A percentile compares a stretch with the other conserved stretches of the same genome.
Evolutionary conservation across 1,140 invertebrate genomes (phyloP).

Genomic region (Drosophila kikkawai): DNA sequence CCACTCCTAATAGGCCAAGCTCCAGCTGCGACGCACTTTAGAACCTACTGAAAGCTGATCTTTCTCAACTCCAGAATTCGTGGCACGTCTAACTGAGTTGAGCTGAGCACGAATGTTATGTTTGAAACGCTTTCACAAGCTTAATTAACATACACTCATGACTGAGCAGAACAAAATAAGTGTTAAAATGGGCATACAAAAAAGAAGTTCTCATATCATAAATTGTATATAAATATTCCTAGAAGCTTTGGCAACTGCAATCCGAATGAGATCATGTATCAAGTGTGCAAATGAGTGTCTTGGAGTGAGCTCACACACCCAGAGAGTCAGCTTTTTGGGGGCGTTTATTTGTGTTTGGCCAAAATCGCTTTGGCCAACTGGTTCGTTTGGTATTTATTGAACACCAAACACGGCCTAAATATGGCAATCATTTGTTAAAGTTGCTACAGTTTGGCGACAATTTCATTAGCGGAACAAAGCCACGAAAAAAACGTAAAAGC

Average conservation of each 20-base stretch:
- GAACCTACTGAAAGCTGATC: constrained; percentile 27
- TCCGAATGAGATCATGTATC: constrained; percentile 45
- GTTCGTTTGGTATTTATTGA: constrained; percentile 44
- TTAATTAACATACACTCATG: constrained; percentile 43
- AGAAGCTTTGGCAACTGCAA: constrained; percentile 30
- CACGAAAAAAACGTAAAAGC: constrained; percentile 51
- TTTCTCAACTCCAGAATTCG: constrained; percentile 17
- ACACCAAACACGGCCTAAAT: constrained; percentile 63
- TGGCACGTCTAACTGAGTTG: constrained; percentile 11
- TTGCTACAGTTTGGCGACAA: constrained; percentile 70
- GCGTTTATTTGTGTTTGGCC: constrained; percentile 40
- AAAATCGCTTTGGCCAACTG: constrained; percentile 40
- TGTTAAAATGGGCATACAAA: constrained; percentile 28
- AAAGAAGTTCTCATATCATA: constrained; percentile 19
- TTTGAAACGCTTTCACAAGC: constrained; percentile 57
- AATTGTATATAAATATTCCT: constrained; percentile 25
- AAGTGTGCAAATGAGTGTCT: constrained; percentile 9
- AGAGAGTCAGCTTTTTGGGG: constrained; percentile 3
- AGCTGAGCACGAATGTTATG: constrained; percentile 40
- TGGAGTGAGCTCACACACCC: constrained; percentile 30
- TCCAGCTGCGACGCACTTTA: constrained; percentile 30
- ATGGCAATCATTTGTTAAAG: constrained; percentile 52
- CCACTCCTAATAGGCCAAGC: constrained; percentile 18
- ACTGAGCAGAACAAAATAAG: constrained; percentile 35
- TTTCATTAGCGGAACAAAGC: constrained; percentile 67